Base-by-base conservation (phyloP, 2,888 invertebrate genomes). In the Sipha maydis region DNA sequence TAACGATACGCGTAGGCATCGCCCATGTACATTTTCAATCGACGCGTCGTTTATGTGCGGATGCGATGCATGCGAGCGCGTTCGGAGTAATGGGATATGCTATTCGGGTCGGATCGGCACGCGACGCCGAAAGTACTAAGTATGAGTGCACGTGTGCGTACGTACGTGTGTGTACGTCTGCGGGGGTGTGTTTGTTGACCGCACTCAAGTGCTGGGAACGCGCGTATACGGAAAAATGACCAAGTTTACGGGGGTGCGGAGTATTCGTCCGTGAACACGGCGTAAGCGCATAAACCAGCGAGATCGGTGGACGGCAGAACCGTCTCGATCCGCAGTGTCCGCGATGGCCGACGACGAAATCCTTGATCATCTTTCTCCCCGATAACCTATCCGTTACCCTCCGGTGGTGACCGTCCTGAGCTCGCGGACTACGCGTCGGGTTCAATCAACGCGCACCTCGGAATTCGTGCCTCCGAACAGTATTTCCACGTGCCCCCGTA, bases 51-150 rank as follows among this genome's bases (percentile, higher is more conserved):
- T 75, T 71, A 25, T 83, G 54, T 4, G 4, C 71, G 82, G 82
- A 83, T 83, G 54, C 48, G 71, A 82, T 82, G 48, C 69, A 48
- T 48, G 56, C 19, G 83, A n/a, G 54, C 83, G 71, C 83, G 83
- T 83, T 17, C 83, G 71, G 71, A 83, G 69, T 82, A 83, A 83
- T 82, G 21, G 69, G 31, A 71, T 25, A 21, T 71, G 28, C 34
- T 8, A 71, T 80, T 82, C 1, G 71, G 73, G 83, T 73, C 73
- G 83, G n/a, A 25, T 17, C 83, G 73, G 48, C 73, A 83, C 73
- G 71, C 73, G 71, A 83, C 48, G 71, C 25, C 34, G 73, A 28
- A 17, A 19, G 21, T 28, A 28, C 11, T 41, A 61, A 17, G 9
- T 21, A 11, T 21, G 54, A 11, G n/a, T n/a, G 11, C 21, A 7